Conservation (phyloP, 2,113 vertebrate species). For the Microcebus tavaratra region DNA sequence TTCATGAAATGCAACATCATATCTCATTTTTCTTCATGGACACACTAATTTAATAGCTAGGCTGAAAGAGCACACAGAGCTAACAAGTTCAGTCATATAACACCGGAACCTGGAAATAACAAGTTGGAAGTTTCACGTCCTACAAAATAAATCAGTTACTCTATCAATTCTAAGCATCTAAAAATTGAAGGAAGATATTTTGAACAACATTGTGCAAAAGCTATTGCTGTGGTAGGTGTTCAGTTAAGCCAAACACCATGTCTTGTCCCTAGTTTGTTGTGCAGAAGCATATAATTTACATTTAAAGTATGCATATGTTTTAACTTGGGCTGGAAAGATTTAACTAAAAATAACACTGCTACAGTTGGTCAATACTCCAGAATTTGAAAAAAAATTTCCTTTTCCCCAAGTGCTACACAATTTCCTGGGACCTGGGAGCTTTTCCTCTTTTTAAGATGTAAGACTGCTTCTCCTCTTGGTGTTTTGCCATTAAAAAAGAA, state of each 20-base stretch:
- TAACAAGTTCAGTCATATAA: neutral
- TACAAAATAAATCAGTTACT: neutral
- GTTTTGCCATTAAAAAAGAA: constrained; percentile 23
- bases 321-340: constrained; percentile 71
- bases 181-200: neutral
- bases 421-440: constrained; percentile 47
- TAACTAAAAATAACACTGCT: constrained; percentile 80
- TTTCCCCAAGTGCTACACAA: constrained; percentile 40
- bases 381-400: constrained; percentile 62
- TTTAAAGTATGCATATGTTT: constrained; percentile 43
- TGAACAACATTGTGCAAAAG: neutral
- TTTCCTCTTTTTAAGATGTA: constrained; percentile 69
- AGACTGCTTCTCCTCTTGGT: neutral
- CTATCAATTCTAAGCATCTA: neutral
- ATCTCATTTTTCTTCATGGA: neutral
- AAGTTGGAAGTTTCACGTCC: neutral
- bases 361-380: constrained; percentile 68
- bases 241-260: neutral
- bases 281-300: constrained; percentile 41
- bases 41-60: neutral
- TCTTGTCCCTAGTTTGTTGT: neutral
- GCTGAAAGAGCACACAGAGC: neutral
- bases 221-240: neutral
- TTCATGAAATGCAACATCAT: neutral
- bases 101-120: neutral